Evolutionary conservation across 2,113 vertebrate species (phyloP), one percentile per base, ranked within the genome.

Genomic region (Platichthys stellatus): DNA sequence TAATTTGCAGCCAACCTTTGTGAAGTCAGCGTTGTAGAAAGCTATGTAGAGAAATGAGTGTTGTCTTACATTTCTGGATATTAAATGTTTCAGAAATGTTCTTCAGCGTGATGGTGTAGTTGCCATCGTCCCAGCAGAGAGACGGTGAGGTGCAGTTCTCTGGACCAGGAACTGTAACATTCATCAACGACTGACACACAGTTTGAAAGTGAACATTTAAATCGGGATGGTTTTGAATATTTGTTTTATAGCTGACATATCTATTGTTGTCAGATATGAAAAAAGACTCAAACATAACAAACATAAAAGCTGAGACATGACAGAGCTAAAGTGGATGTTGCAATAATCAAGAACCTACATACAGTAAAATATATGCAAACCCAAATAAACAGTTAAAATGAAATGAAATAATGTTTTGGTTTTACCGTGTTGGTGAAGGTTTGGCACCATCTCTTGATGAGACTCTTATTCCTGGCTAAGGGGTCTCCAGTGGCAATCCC

Each of bases 401-500:
- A 18, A 51, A 51, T 53, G n/a, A 53, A n/a, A 54, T 9, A 0
- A 54, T 20, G 2, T n/a, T 7, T n/a, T 20, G 20, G 20, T n/a
- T 10, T 20, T 88, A 97, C 97, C 88, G 91, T 69, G 1, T 93
- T 96, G 21, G 88, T 95, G 26, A 93, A 78, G 2, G 95, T 96
- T 78, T 93, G 72, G 69, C 97, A 99, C 96, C 97, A 98, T 58
- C 63, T 73, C 86, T 96, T 95, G 82, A 99, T 85, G 35, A 99
- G 93, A 90, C 95, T 97, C 93, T 91, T 97, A 75, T 98, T 96
- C 82, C 89, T 89, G 49, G 95, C 96, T 10, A 74, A 76, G 67
- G 93, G 83, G 14, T 97, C 83, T 3, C 95, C 96, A 1, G 81
- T 95, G 54, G 98, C 98, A 31, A 98, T 96, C 61, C 86, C 94